Evolutionary conservation across 2,888 invertebrate species (phyloP).

Genomic region (Drosophila lutescens): DNA sequence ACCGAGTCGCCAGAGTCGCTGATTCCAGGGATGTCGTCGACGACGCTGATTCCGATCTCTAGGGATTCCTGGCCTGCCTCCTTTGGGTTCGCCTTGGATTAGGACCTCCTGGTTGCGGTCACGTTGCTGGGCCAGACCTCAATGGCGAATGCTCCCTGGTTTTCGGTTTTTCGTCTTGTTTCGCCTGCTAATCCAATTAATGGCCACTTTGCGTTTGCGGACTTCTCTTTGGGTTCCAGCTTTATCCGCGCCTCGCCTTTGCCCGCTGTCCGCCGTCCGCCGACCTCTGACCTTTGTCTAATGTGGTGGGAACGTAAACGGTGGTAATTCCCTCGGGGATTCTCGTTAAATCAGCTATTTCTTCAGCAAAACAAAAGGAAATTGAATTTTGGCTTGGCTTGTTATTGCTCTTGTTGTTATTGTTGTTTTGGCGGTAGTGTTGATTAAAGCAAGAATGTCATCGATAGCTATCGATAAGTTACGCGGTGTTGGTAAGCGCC

Average conservation of each 20-base stretch:
- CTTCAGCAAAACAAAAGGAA: background rate
- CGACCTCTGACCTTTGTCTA: background rate
- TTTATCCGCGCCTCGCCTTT: constrained; percentile 1
- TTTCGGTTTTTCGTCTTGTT: background rate
- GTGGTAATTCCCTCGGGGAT: background rate
- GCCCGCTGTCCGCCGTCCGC: background rate
- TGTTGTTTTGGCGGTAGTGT: no score
- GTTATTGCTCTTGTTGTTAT: background rate
- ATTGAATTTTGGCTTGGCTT: no score
- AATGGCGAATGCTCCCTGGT: constrained; percentile 3
- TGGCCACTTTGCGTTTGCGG: constrained; percentile 9
- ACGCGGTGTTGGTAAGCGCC: no score
- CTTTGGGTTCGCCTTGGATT: background rate
- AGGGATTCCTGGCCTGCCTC: background rate
- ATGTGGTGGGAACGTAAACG: background rate
- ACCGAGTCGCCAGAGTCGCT: constrained; percentile 40
- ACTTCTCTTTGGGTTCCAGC: constrained; percentile 28
- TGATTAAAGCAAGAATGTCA: no score
- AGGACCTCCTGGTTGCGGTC: constrained; percentile 3
- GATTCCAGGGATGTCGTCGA: background rate
- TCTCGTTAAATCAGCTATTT: background rate
- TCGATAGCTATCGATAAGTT: no score
- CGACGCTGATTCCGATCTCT: constrained; percentile 18
- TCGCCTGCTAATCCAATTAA: constrained; percentile 62
- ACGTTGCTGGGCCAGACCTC: constrained; percentile 34